Conservation (phyloP, 2,797 vertebrate genomes). For the Anguilla obscura region DNA sequence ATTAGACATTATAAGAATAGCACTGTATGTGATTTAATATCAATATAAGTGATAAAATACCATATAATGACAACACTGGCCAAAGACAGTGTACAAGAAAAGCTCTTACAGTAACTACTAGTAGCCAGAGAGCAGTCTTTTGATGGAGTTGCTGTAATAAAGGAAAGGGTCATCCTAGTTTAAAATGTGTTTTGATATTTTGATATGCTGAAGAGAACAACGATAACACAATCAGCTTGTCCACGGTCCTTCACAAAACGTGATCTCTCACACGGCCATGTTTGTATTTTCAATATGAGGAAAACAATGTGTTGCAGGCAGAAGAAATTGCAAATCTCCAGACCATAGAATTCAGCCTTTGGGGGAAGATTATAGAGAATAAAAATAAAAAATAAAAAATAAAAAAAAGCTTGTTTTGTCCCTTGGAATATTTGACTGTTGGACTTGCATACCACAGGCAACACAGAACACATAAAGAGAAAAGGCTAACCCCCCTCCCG, state of each 20-base stretch:
- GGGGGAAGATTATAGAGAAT: not conserved
- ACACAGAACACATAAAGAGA: not conserved
- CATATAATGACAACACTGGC: not conserved
- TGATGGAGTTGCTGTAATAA: not conserved
- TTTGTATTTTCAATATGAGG: constrained; percentile 4
- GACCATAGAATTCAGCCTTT: not conserved
- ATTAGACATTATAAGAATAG: not conserved
- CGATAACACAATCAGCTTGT: not conserved
- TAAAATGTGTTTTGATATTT: not conserved
- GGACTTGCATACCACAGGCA: constrained; percentile 2
- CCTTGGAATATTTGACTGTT: not conserved
- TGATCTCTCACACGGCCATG: not conserved
- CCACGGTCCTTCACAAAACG: not conserved
- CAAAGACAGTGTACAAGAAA: not conserved
- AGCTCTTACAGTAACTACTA: not conserved
- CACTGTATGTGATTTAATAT: constrained; percentile 2
- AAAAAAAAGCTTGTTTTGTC: not conserved
- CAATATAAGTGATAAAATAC: not conserved
- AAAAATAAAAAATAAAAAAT: not conserved
- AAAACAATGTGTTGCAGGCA: not conserved
- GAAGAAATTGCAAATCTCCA: constrained; percentile 9
- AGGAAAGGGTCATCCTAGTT: not conserved
- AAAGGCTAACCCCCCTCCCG: not conserved
- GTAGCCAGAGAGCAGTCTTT: not conserved
- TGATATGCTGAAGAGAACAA: not conserved